Base-by-base conservation (phyloP, 64 coral and sea anemone genomes). In the Catalaphyllia jardinei region DNA sequence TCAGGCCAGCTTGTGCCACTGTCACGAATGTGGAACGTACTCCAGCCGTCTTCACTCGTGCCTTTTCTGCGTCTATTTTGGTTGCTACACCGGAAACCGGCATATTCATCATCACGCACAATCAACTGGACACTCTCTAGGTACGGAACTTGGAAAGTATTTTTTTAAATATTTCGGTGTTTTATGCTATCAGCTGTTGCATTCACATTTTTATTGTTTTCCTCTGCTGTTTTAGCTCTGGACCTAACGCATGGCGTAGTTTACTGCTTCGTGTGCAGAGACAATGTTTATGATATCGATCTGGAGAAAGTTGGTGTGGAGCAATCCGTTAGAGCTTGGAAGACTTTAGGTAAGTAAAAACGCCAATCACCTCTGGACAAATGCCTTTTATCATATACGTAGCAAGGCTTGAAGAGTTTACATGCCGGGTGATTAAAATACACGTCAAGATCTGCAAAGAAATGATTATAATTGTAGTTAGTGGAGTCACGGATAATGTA, bases 31-130 rank as follows among this genome's bases (percentile, higher is more conserved):
- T 79, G 97, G 94, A 61, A 99, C 97, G 2, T 84, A 88, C 71
- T 99, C 97, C 10, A 93, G 90, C 74, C 97, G 97, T 12, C 88
- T 99, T 25, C 97, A 99, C 69, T 95, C 97, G 24, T 99, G 94
- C 91, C 85, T 99, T 84, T 93, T 74, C 22, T 99, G 97, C 88
- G 94, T 99, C 76, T 99, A 99, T 87, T 99, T 99, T 42, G 97
- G 97, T 62, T 99, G 97, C 64, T 99, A 99, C 31, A 93, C 91
- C 55, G 97, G 97, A 61, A 89, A 91, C 88, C 88, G 91, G 89
- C 97, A 99, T 64, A 99, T 99, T 22, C 97, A 99, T 67, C 87
- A 90, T 78, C 97, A 99, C 82, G 93, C 97, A 42, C 87, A 92
- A 51, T 88, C 77, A 50, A 93, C 90, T 4, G 94, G 94, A 59